A percentile compares a stretch with the other conserved stretches of the same genome.
These are phyloP conservation scores for Fukomys damarensis DNA, from an alignment of 2,113 vertebrate genomes.

Conservation along the genomic window DNA sequence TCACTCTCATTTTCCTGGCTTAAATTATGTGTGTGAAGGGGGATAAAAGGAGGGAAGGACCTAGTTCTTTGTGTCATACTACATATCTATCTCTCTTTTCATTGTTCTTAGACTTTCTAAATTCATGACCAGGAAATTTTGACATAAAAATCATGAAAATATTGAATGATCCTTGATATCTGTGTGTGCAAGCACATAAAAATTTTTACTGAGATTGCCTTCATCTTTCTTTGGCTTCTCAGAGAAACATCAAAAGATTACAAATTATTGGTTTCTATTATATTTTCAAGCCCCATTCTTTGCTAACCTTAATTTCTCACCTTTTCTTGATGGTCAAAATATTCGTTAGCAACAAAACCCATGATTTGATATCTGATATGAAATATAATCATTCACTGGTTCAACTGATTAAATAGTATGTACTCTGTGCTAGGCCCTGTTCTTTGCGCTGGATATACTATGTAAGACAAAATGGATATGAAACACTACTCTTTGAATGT, in stretches of 20 bases:
- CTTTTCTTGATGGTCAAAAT: background rate
- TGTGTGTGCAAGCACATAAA: background rate
- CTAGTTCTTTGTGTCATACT: background rate
- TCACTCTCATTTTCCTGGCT: background rate
- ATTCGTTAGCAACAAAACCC: background rate
- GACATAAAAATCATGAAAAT: background rate
- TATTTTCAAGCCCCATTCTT: background rate
- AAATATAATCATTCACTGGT: background rate
- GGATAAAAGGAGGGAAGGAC: background rate
- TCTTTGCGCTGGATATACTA: background rate
- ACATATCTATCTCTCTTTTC: background rate
- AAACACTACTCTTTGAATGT: background rate
- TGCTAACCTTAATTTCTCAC: background rate
- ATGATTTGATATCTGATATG: background rate
- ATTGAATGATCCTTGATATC: background rate
- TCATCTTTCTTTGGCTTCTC: background rate
- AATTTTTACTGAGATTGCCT: background rate
- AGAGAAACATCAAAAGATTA: background rate
- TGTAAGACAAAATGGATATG: background rate
- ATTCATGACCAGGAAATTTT: background rate
- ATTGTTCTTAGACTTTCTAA: background rate
- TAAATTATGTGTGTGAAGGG: background rate
- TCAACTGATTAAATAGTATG: background rate
- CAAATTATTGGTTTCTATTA: background rate
- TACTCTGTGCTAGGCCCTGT: background rate